Percentiles rank a stretch among this genome's conserved stretches.
Conservation (phyloP, 2,888 invertebrate species). For the Druceiella hillmani region DNA sequence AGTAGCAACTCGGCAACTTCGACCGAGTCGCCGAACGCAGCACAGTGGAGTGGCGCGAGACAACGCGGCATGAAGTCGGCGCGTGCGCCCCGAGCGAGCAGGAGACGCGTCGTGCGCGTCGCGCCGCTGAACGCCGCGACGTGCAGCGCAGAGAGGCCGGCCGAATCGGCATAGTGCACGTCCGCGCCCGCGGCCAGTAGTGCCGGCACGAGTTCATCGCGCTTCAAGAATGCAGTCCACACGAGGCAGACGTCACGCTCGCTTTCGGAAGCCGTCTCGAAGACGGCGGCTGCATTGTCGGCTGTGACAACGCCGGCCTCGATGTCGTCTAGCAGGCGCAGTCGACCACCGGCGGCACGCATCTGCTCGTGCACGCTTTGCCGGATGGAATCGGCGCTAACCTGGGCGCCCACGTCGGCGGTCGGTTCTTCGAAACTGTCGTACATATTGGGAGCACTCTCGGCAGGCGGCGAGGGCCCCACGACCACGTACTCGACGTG, state of each 20-base stretch:
- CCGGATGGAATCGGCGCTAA: constrained; percentile 68
- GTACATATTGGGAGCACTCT: constrained; percentile 75
- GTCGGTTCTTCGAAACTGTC: constrained; percentile 74
- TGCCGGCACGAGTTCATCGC: constrained; percentile 59
- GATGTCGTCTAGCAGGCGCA: constrained; percentile 66
- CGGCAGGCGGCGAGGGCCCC: constrained; percentile 74
- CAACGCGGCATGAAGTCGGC: constrained; percentile 65
- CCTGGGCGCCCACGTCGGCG: constrained; percentile 64
- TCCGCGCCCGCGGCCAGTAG: constrained; percentile 66
- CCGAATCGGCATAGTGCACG: constrained; percentile 62
- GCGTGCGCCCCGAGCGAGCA: constrained; percentile 63
- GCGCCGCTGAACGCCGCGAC: constrained; percentile 76
- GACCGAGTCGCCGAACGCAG: constrained; percentile 82
- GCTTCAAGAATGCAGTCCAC: constrained; percentile 69
- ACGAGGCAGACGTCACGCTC: constrained; percentile 69
- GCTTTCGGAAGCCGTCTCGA: constrained; percentile 54
- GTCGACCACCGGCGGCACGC: constrained; percentile 61
- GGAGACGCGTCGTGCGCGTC: constrained; percentile 60
- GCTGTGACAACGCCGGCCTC: constrained; percentile 60
- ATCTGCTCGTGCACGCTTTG: constrained; percentile 71
- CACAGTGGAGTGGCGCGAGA: constrained; percentile 82
- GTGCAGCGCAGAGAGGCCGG: constrained; percentile 71
- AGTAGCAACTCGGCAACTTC: constrained; percentile 76
- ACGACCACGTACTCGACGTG: constrained; percentile 75
- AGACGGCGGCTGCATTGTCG: constrained; percentile 49